phyloP scores from a whole-genome alignment of 2,113 vertebrate genomes.

The Ceratotherium simum region DNA sequence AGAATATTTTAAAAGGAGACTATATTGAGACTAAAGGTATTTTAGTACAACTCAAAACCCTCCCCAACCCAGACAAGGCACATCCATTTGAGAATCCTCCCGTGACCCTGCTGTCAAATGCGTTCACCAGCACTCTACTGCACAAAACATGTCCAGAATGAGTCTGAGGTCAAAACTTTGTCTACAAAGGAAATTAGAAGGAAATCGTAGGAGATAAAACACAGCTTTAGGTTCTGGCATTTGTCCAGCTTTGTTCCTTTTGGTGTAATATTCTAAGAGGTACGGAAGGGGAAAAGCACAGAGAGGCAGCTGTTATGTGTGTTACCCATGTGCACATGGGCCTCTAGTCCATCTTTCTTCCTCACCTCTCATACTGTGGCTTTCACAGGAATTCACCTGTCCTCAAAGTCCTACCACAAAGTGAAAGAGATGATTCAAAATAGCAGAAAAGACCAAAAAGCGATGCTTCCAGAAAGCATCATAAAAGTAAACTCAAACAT shows the following conservation, averaged over 20 bases:
- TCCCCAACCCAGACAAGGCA: not conserved
- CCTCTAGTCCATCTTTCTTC: not conserved
- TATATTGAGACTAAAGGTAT: not conserved
- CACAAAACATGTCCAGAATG: constrained; percentile 75
- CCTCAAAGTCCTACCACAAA: not conserved
- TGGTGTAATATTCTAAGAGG: constrained; percentile 72
- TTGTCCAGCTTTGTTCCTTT: constrained; percentile 84
- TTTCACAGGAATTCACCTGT: not conserved
- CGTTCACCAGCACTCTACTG: constrained; percentile 55
- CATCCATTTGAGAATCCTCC: not conserved
- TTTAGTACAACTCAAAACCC: not conserved
- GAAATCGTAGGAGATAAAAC: constrained; percentile 88
- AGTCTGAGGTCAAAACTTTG: constrained; percentile 85
- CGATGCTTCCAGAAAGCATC: not conserved
- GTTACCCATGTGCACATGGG: not conserved
- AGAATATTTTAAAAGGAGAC: not conserved
- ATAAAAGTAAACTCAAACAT: not conserved
- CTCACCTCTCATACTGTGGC: rapidly evolving
- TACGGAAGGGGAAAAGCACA: not conserved
- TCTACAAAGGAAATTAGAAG: constrained; percentile 88
- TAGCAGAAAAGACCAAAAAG: not conserved
- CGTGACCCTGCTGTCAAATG: constrained; percentile 30
- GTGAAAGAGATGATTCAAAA: not conserved
- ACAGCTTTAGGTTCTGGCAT: constrained; percentile 85
- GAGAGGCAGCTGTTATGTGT: constrained; percentile 6